Evolutionary conservation across 2,888 invertebrate genomes (phyloP), one percentile per base, ranked within the genome.

Genomic region (Hyposoter dolosus): DNA sequence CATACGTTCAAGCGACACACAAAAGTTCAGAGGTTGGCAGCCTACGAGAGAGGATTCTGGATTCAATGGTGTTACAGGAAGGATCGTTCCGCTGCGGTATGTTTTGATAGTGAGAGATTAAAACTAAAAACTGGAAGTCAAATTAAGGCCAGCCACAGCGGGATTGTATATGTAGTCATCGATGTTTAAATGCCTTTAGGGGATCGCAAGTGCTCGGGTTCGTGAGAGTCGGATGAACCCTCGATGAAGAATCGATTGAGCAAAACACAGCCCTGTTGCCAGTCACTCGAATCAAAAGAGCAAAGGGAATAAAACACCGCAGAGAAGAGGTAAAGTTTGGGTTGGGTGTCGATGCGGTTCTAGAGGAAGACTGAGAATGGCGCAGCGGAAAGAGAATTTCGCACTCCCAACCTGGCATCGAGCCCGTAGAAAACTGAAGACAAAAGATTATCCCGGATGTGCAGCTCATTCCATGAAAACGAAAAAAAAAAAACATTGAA

Each of bases 1-100:
- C 91, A 89, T 85, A 85, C 88, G 88, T 91, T 92, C 92, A 92
- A 91, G 85, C 83, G 85, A 87, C 90, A 91, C 90, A 88, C 86
- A 88, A 88, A 87, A 85, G 89, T 87, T 74, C 19, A 75, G 66
- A 75, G 74, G 65, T 78, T 76, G 83, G 32, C 63, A 72, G 60
- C 66, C 83, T 47, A 63, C 65, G 72, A 81, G 85, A 83, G 76
- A 82, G 69, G 74, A 63, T 76, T 66, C 50, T 69, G 53, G 53
- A 71, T 66, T 60, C 53, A 71, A 19, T 60, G 53, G 17, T 47
- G 50, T 53, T 43, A 56, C 35, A 76, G 15, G 75, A 78, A 74
- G 47, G 28, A 45, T 45, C 17, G 10, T 43, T 47, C 32, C 40
- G 40, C 45, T 32, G 19, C 76, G 65, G 23, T 40, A 0, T 53